Evolutionary conservation across 1,140 invertebrate species (phyloP), one percentile per base, ranked within the genome.

Genomic region (Holcopasites calliopsidis): DNA sequence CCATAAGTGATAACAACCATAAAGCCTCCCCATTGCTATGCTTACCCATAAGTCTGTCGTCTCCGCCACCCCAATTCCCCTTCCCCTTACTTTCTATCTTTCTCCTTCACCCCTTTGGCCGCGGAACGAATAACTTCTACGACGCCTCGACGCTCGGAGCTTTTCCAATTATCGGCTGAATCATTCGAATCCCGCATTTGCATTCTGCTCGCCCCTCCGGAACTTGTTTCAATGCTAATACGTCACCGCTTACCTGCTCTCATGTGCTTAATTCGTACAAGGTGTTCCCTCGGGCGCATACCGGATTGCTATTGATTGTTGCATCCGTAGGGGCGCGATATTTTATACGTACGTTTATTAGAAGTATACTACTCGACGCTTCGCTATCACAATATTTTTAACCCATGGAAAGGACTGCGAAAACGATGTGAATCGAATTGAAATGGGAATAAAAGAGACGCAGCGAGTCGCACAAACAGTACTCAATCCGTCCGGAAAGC

Each of bases 161-260:
- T 86, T 79, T 85, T 84, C 84, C 85, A 86, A 86, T 86, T 85
- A 84, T 85, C 77, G 76, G 70, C 28, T 52, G 71, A 75, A 85
- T 83, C 82, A 83, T 85, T 69, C 68, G 57, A 44, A 64, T 78
- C 62, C 49, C 64, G 68, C 70, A 82, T 85, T 85, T 75, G 65
- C 76, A 86, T 84, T 61, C 69, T 44, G 77, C 62, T 44, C 52
- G 35, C 47, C 23, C 60, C 47, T 86, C 84, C 75, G 61, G 47
- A 80, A 80, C 69, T 85, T 86, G 76, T 82, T 85, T 84, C 82
- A 80, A 84, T 84, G 70, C 75, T 85, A 85, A 85, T 84, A 85
- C 64, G 68, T 76, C 42, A 47, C 62, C 64, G 61, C 57, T 73
- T 72, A 66, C 49, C 28, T 52, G 23, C 33, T 18, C 62, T 28